phyloP scores from a whole-genome alignment of 2,113 vertebrate genomes.

The Corythornis madagascariensis region DNA sequence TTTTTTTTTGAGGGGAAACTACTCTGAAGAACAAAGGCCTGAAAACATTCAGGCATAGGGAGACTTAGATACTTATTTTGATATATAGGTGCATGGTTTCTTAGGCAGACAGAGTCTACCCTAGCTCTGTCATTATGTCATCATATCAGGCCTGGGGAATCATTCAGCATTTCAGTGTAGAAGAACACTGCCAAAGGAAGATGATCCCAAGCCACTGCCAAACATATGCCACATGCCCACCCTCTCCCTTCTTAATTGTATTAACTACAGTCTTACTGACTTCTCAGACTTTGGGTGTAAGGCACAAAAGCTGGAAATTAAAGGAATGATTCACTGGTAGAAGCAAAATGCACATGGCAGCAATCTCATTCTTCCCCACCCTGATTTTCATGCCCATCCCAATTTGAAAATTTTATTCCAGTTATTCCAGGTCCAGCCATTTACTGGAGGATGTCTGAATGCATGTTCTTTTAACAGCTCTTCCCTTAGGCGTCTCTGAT shows the following conservation, averaged over 20 bases:
- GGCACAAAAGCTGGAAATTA: conserved; percentile 23
- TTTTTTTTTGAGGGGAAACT: background rate
- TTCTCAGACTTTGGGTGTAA: background rate
- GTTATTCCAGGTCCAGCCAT: conserved; percentile 21
- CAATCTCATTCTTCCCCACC: conserved; percentile 18
- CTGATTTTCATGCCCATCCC: conserved; percentile 6
- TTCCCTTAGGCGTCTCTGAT: background rate
- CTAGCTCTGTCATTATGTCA: background rate
- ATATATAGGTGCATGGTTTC: background rate
- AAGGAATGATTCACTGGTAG: background rate
- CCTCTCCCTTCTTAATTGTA: background rate
- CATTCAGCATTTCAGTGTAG: background rate
- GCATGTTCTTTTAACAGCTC: background rate
- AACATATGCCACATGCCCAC: background rate
- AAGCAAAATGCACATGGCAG: background rate
- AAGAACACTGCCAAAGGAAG: background rate
- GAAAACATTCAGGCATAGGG: background rate
- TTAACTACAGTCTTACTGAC: background rate
- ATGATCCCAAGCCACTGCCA: background rate
- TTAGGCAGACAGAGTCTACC: background rate
- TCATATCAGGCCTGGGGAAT: background rate
- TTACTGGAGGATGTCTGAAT: background rate
- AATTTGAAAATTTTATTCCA: conserved; percentile 26
- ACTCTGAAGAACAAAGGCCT: background rate
- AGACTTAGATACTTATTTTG: background rate